These are phyloP conservation scores for Rhinolophus sinicus DNA, from an alignment of 2,113 vertebrate species.

Conservation along the genomic window DNA sequence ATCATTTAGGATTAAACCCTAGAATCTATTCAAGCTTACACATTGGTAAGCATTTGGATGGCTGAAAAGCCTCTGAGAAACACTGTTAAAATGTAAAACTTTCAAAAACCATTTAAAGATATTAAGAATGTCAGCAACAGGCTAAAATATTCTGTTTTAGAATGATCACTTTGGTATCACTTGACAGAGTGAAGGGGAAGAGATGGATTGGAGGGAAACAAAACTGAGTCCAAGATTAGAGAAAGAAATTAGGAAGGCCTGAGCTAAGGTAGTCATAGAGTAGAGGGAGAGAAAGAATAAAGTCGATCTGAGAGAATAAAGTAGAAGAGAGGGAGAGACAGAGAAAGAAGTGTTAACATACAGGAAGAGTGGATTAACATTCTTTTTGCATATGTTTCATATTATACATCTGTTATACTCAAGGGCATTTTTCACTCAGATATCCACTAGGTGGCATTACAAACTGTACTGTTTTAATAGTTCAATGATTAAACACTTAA, in stretches of 20 bases:
- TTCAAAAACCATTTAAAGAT: neutral
- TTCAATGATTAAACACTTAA: constrained; percentile 71
- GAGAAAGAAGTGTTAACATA: neutral
- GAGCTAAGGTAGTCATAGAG: neutral
- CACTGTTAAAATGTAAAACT: neutral
- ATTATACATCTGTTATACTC: constrained; percentile 59
- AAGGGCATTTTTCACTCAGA: constrained; percentile 56
- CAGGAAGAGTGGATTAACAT: constrained; percentile 19
- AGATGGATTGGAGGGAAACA: neutral
- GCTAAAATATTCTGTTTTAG: neutral
- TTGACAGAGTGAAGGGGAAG: neutral
- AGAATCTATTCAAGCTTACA: neutral
- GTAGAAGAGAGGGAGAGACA: too few species aligned
- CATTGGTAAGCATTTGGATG: neutral
- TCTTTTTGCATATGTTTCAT: constrained; percentile 58
- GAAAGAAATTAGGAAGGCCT: neutral
- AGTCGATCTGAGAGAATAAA: neutral
- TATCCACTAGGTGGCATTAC: constrained; percentile 78
- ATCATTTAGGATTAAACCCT: neutral
- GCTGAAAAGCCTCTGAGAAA: neutral
- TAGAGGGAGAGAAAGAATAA: neutral
- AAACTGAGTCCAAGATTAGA: neutral
- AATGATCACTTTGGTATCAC: neutral
- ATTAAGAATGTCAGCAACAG: neutral
- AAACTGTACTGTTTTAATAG: constrained; percentile 73